Conservation (phyloP, 2,113 vertebrate genomes). For the Amia ocellicauda region DNA sequence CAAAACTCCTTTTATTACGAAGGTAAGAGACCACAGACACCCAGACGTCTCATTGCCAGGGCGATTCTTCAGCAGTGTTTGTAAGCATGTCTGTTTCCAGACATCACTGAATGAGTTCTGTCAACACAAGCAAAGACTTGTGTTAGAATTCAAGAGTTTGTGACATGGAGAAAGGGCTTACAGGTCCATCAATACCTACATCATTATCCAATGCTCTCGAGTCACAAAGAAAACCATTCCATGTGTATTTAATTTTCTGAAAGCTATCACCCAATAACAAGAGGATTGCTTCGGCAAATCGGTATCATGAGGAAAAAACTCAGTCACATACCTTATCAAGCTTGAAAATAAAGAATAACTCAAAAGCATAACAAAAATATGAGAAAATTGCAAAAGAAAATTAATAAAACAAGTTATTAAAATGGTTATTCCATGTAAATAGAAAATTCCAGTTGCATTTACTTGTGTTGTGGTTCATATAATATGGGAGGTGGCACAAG, state of each 20-base stretch:
- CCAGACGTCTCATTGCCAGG: conserved; percentile 30
- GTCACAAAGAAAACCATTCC: no score
- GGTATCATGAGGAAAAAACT: no score
- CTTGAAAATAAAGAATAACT: neutral
- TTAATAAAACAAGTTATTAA: neutral
- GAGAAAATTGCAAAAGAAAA: neutral
- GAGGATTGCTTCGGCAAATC: no score
- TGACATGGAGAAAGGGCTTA: no score
- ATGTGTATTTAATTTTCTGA: no score
- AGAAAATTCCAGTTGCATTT: no score
- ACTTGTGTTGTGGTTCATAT: no score
- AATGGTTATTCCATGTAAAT: neutral
- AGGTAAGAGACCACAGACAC: conserved; percentile 69
- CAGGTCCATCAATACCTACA: no score
- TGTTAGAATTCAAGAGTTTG: neutral
- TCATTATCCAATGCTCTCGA: no score
- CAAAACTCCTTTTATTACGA: conserved; percentile 61
- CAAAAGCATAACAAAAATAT: neutral
- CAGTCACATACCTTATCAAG: no score
- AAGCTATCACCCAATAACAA: no score
- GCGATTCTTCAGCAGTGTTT: conserved; percentile 43
- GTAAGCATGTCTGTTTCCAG: conserved; percentile 67
- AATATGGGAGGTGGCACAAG: no score
- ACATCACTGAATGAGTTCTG: conserved; percentile 59
- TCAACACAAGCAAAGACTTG: neutral